Evolutionary conservation across 2,113 vertebrate species (phyloP).

Genomic region (Pedionomus torquatus): DNA sequence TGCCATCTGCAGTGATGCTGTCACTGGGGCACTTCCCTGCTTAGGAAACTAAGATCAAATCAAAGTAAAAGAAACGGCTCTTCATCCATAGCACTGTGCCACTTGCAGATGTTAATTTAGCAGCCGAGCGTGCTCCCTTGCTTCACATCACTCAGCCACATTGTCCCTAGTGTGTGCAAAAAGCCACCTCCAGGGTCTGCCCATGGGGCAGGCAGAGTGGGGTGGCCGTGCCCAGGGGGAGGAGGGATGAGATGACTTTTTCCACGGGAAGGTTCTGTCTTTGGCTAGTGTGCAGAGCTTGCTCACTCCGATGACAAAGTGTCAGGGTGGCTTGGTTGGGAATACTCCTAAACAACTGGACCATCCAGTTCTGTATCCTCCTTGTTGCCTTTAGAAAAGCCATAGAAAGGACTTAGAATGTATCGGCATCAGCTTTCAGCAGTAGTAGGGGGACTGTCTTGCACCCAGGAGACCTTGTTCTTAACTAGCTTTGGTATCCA

Average conservation of each 20-base stretch:
- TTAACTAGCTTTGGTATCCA: not conserved
- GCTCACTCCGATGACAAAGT: not conserved
- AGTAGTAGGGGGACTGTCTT: not conserved
- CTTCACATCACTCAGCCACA: not conserved
- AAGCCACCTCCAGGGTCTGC: not conserved
- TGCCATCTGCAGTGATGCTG: conserved; percentile 54
- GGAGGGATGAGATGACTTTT: not conserved
- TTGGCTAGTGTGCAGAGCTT: not conserved
- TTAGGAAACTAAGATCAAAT: conserved; percentile 40
- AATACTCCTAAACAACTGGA: not conserved
- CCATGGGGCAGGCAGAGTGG: not conserved
- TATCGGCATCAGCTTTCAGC: not conserved
- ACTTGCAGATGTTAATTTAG: conserved; percentile 26
- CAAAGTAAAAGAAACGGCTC: not conserved
- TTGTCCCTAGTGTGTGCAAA: not conserved
- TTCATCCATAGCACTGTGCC: not conserved
- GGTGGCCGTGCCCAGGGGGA: too few species aligned
- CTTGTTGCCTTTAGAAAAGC: not conserved
- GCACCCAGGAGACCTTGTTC: not conserved
- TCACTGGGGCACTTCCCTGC: conserved; percentile 50
- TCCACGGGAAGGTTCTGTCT: not conserved
- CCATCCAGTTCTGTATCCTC: not conserved
- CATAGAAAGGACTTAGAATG: rapidly evolving
- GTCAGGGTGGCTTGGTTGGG: not conserved
- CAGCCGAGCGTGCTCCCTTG: not conserved